Evolutionary conservation across 1,140 invertebrate species (phyloP).

Genomic region (Zaprionus gabonicus): DNA sequence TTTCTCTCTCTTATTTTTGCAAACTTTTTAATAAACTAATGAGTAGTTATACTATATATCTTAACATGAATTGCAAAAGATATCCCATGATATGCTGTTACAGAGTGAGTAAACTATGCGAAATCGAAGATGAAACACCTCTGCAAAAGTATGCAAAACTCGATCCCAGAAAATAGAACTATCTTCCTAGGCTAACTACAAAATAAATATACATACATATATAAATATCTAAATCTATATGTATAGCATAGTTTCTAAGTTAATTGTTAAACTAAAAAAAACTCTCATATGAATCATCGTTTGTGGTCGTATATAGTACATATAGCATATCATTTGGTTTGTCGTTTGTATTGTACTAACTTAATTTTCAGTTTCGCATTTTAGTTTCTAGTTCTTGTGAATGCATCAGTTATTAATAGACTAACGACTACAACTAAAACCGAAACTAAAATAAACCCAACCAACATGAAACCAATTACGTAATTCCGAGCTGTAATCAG

Average conservation of each 20-base stretch:
- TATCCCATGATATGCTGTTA: constrained; percentile 38
- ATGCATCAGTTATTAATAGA: constrained; percentile 6
- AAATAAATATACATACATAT: constrained; percentile 13
- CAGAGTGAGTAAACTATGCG: constrained; percentile 53
- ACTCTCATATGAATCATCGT: constrained; percentile 23
- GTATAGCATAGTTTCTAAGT: constrained; percentile 34
- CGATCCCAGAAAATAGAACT: background rate
- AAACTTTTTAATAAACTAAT: constrained; percentile 36
- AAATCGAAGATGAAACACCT: constrained; percentile 11
- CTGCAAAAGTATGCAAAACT: constrained; percentile 6
- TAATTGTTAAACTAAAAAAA: constrained; percentile 17
- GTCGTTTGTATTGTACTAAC: constrained; percentile 37
- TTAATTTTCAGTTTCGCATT: constrained; percentile 1
- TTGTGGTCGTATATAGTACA: constrained; percentile 20
- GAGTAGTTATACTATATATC: constrained; percentile 41
- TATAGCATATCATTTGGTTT: constrained; percentile 18
- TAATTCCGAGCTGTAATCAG: background rate
- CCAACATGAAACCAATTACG: background rate
- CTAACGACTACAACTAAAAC: constrained; percentile 11
- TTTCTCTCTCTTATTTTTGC: constrained; percentile 12
- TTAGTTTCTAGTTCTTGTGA: background rate
- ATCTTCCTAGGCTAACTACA: constrained; percentile 19
- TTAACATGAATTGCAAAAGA: constrained; percentile 43
- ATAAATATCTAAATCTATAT: constrained; percentile 22
- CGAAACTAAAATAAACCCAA: constrained; percentile 9